These are phyloP conservation scores for Bursaphelenchus okinawaensis DNA, from an alignment of 2,888 invertebrate species.

Conservation along the genomic window DNA sequence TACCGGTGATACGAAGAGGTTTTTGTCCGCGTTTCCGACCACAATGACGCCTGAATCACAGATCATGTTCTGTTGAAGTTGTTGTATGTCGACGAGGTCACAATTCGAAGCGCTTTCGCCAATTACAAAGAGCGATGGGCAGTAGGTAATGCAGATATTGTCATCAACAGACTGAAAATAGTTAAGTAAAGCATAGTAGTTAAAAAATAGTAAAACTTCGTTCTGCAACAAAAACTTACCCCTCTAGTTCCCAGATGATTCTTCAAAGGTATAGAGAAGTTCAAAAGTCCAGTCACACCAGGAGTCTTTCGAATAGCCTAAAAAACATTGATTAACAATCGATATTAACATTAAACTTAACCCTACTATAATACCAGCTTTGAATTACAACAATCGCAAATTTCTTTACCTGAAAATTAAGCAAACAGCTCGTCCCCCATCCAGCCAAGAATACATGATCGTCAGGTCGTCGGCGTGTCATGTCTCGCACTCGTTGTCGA, in stretches of 20 bases:
- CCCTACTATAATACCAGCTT: too few relatives aligned
- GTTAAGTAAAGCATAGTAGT: background rate
- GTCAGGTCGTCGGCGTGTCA: conserved; percentile 26
- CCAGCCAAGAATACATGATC: conserved; percentile 46
- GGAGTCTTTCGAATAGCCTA: conserved; percentile 30
- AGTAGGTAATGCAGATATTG: conserved; percentile 47
- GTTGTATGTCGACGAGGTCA: conserved; percentile 30
- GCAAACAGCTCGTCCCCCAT: conserved; percentile 36
- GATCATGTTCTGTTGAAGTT: conserved; percentile 37
- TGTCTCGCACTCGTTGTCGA: conserved; percentile 18
- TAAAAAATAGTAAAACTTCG: background rate
- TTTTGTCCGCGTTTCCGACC: conserved; percentile 36
- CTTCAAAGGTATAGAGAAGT: conserved; percentile 44
- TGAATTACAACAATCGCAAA: too few relatives aligned
- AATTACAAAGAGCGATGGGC: conserved; percentile 45
- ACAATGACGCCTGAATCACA: conserved; percentile 40
- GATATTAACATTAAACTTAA: too few relatives aligned
- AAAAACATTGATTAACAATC: too few relatives aligned
- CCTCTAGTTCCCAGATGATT: conserved; percentile 37
- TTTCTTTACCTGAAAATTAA: conserved; percentile 30
- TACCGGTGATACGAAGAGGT: conserved; percentile 33
- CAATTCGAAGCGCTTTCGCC: conserved; percentile 38
- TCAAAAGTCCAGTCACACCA: conserved; percentile 43
- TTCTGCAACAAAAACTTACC: conserved; percentile 25
- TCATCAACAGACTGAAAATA: conserved; percentile 39